Evolutionary conservation across 2,888 invertebrate genomes (phyloP), one percentile per base, ranked within the genome.

Genomic region (Apoderus coryli): DNA sequence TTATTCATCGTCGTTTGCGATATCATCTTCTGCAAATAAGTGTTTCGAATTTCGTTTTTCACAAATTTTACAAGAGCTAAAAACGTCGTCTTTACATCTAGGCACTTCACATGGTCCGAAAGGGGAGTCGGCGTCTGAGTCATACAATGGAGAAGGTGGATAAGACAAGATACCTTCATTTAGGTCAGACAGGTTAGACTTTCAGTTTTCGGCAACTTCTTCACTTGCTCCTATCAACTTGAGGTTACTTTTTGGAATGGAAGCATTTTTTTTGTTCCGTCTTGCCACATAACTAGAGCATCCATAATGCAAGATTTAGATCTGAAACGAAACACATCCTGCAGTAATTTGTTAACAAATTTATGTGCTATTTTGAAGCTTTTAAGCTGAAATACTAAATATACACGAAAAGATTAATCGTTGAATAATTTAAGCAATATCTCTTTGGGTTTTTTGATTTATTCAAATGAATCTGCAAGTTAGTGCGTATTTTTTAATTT

Each of bases 51-150:
- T n/a, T n/a, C n/a, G n/a, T n/a, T 28, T 23, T 12, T 13, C n/a
- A 15, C 33, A 33, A 28, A 25, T 13, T 7, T 33, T 14, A 24
- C 33, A 33, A 12, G 33, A 33, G 19, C 27, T 33, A 12, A 27
- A 32, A 14, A 28, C 32, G 22, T 32, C 32, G 10, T 10, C 27
- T 28, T 32, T 32, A 12, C 23, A 32, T 15, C 11, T 25, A 14
- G 14, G 27, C n/a, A 16, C 27, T 32, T 32, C 32, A 19, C 32
- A 32, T 24, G 15, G 27, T 28, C 28, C 27, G 14, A 19, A 32
- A 15, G 28, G 32, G 12, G 32, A 23, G 28, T 32, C 32, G 15
- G 11, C 14, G 24, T 33, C 28, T 10, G 29, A 33, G 26, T 23
- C 33, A 29, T 33, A 28, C n/a, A n/a, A n/a, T n/a, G n/a, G n/a